Percentiles rank a stretch among this genome's conserved stretches.
These are phyloP conservation scores for Thalpophila matura DNA, from an alignment of 2,888 invertebrate genomes.

Conservation along the genomic window DNA sequence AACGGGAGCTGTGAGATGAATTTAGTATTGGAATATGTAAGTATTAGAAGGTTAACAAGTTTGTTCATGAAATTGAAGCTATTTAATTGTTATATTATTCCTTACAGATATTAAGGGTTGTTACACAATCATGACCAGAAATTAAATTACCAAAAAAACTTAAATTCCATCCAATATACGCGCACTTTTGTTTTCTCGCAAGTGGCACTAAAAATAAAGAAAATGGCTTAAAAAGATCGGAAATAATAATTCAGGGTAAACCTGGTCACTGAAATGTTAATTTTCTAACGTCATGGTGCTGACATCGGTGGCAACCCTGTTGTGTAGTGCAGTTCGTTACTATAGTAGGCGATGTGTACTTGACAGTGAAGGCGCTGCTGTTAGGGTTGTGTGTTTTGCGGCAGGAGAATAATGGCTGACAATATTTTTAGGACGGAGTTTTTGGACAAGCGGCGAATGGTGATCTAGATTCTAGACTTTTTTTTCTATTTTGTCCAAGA, in stretches of 20 bases:
- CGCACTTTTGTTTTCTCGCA: slow-evolving; percentile 11
- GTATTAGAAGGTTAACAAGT: slow-evolving; percentile 59
- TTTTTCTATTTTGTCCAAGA: slow-evolving; percentile 19
- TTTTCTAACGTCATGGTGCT: slow-evolving; percentile 46
- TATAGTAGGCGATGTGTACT: slow-evolving; percentile 58
- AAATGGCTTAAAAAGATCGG: neutral
- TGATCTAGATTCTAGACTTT: slow-evolving; percentile 4
- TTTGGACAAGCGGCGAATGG: slow-evolving; percentile 39
- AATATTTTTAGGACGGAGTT: slow-evolving; percentile 71
- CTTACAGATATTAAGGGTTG: slow-evolving; percentile 57
- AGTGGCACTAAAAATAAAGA: too few species aligned
- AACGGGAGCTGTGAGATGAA: slow-evolving; percentile 88
- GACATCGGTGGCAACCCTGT: slow-evolving; percentile 43
- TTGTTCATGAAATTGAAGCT: slow-evolving; percentile 55
- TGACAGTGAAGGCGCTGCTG: slow-evolving; percentile 47
- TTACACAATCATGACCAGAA: slow-evolving; percentile 35
- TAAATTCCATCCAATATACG: slow-evolving; percentile 4
- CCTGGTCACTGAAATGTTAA: slow-evolving; percentile 25
- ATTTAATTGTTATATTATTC: slow-evolving; percentile 56
- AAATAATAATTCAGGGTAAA: neutral
- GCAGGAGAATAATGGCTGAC: slow-evolving; percentile 89
- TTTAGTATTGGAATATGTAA: slow-evolving; percentile 72
- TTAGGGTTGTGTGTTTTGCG: slow-evolving; percentile 75
- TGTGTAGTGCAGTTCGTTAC: slow-evolving; percentile 42
- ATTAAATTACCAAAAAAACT: neutral